These are phyloP conservation scores for Coelopa pilipes DNA, from an alignment of 2,888 invertebrate genomes.

Conservation along the genomic window DNA sequence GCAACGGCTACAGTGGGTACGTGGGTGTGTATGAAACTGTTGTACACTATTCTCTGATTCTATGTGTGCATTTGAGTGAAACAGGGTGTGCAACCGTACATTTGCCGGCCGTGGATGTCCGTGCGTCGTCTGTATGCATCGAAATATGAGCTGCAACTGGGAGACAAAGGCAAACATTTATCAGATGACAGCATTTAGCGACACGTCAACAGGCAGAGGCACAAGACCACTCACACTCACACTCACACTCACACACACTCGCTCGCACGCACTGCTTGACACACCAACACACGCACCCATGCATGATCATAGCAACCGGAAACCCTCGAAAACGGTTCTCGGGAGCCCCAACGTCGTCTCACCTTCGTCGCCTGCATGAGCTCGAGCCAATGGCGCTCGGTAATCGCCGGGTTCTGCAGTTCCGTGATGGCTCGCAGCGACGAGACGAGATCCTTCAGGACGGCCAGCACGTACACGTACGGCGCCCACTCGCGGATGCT, in stretches of 20 bases:
- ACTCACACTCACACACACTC: background rate
- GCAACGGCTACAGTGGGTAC: background rate
- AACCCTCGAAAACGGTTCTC: background rate
- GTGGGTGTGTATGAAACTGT: no score
- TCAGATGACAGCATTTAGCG: constrained; percentile 7
- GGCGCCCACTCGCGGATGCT: constrained; percentile 85
- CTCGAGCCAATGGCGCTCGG: constrained; percentile 95
- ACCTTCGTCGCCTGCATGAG: constrained; percentile 94
- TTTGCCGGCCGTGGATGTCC: background rate
- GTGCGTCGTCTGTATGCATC: background rate
- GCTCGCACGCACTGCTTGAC: background rate
- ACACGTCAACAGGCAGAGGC: background rate
- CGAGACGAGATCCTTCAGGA: constrained; percentile 91
- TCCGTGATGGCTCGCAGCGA: constrained; percentile 93
- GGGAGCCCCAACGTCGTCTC: constrained; percentile 42
- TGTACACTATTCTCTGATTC: no score
- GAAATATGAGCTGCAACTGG: background rate
- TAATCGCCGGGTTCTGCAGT: constrained; percentile 93
- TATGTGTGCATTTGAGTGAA: background rate
- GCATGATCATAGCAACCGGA: no score
- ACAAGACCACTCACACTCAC: background rate
- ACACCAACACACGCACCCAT: no score
- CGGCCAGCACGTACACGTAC: constrained; percentile 80
- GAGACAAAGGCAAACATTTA: constrained; percentile 14
- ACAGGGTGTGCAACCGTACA: background rate